Base-by-base conservation (phyloP, 2,113 vertebrate genomes). In the Oceanodroma tethys region DNA sequence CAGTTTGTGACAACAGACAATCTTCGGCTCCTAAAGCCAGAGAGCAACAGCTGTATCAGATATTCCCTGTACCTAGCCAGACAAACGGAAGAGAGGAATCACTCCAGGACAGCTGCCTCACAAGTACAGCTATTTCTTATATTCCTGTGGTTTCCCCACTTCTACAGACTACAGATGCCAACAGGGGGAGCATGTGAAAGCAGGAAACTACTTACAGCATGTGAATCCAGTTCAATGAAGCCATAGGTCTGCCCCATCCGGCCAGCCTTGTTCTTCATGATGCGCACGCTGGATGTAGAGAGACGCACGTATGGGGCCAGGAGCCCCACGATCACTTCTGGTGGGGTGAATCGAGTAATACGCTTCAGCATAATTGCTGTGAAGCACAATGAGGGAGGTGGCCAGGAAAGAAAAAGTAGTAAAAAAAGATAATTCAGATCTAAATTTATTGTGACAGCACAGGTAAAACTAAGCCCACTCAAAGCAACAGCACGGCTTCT, bases 171-270 rank as follows among this genome's bases (percentile, higher is more conserved):
- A 18, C 0, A 87, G 45, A 71, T 4, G 47, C 68, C 92, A 73
- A 83, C 26, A 78, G 38, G 10, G 47, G 32, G 82, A 93, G 52
- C 48, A 65, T 1, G 18, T 27, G 58, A 91, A 86, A 72, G 56
- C 83, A 56, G 55, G 17, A 68, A 82, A 13, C 18, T 22, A 97
- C 98, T 97, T 94, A 99, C 99, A 97, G 99, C 99, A 40, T 99
- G 99, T 18, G 99, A 99, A 48, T 99, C 99, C 94, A 99, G 99
- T 59, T 99, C 99, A 36, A 99, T 99, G 97, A 99, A 99, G 98
- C 99, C 98, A 76, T 99, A 98, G 97, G 99, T 98, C 98, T 99
- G 95, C 95, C 98, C 95, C 98, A 99, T 96, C 94, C 98, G 85
- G 13, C 97, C 97, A 76, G 98, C 98, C 93, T 99, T 99, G 88